Evolutionary conservation across 2,113 vertebrate genomes (phyloP), one percentile per base, ranked within the genome.

Genomic region (Semnornis frantzii): DNA sequence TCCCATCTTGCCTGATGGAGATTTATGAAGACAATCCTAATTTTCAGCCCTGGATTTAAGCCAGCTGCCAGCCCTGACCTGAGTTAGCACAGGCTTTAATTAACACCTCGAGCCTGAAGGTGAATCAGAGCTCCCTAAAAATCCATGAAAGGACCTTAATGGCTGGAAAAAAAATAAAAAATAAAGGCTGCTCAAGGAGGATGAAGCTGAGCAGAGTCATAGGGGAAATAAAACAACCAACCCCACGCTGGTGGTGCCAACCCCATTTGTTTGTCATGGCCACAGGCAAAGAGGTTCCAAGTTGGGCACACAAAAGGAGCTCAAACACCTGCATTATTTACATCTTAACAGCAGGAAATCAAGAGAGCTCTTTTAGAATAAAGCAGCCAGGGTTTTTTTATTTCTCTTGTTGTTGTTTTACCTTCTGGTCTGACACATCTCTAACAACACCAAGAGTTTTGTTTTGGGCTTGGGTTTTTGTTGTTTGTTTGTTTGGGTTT

Each of bases 231-330:
- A 30, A 21, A 16, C 3, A 25, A 62, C 60, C 3, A 25, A 62
- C 60, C 18, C 6, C 37, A 25, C 6, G 0, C 15, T 0, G 10
- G 4, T 13, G 44, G 17, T 1, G 17, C 13, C 28, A 55, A 37
- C n/a, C 28, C n/a, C 18, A 1, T 37, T 58, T 62, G 48, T 39
- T 54, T 23, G 30, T 37, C 50, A 34, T 5, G 23, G 60, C 30
- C 23, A 2, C 4, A 16, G 4, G n/a, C 30, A 59, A 62, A 17
- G 9, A 37, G 48, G 48, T 24, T 52, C 78, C 30, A 31, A 89
- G 72, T 3, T 2, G 4, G 58, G 59, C 37, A 31, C 3, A 16
- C 20, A 50, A 21, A 42, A 39, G 23, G 30, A 70, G 69, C 86
- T 54, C 10, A 3, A 34, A 30, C 64, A 72, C 54, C 90, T 15